A percentile compares a stretch with the other conserved stretches of the same genome.
Evolutionary conservation across 2,797 vertebrate species (phyloP).

Genomic region (Glossophaga mutica): DNA sequence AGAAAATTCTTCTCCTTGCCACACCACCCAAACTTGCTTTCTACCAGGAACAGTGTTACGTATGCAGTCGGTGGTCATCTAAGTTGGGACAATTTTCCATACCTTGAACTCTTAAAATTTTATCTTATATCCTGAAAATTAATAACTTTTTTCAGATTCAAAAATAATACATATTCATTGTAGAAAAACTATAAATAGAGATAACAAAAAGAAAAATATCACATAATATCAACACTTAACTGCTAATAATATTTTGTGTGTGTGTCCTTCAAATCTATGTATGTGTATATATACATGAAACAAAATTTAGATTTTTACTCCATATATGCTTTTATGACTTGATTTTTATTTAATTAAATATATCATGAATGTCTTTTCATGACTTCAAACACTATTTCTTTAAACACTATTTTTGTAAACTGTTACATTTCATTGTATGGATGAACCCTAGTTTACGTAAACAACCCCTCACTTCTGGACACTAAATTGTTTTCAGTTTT

Average conservation of each 20-base stretch:
- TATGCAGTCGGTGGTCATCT: background rate
- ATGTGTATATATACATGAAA: background rate
- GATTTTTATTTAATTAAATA: background rate
- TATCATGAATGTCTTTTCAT: background rate
- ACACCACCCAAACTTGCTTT: too few relatives aligned
- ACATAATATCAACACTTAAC: background rate
- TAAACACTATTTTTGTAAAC: background rate
- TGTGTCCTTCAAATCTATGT: background rate
- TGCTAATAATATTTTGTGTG: background rate
- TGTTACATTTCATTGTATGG: background rate
- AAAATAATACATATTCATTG: background rate
- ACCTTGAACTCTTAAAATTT: background rate
- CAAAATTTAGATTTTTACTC: background rate
- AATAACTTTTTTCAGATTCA: background rate
- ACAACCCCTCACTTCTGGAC: background rate
- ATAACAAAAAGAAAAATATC: background rate
- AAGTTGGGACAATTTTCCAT: background rate
- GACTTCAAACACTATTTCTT: background rate
- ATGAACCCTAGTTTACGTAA: background rate
- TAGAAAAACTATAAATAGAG: background rate
- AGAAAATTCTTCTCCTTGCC: too few relatives aligned
- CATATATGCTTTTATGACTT: background rate
- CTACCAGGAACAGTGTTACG: too few relatives aligned
- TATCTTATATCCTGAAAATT: background rate
- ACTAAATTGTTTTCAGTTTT: background rate